A percentile compares a stretch with the other conserved stretches of the same genome.
phyloP scores from a whole-genome alignment of 1,140 invertebrate species.

The Leptoteleia sp. region DNA sequence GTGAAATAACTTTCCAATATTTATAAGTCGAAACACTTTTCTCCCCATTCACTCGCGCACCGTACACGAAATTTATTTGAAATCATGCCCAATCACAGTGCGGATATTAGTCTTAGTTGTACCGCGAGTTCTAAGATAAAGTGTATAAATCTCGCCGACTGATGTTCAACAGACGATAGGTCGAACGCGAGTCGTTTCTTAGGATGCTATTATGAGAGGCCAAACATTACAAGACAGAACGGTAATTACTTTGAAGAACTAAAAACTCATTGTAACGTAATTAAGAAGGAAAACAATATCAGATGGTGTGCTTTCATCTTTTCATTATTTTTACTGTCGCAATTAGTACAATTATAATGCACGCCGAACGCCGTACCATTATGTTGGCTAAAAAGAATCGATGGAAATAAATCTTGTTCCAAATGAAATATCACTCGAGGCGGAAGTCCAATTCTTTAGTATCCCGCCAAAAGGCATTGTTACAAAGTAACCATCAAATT shows the following conservation, averaged over 20 bases:
- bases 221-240: not conserved
- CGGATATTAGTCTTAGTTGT: constrained; percentile 16
- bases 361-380: no score
- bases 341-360: constrained; percentile 10
- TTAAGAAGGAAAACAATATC: not conserved
- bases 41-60: constrained; percentile 2
- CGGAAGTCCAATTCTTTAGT: no score
- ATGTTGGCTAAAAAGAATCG: no score
- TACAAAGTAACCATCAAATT: no score
- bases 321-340: not conserved
- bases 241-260: constrained; percentile 2
- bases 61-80: constrained; percentile 7
- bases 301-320: not conserved
- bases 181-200: constrained; percentile 15
- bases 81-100: constrained; percentile 14
- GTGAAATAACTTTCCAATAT: constrained; percentile 18
- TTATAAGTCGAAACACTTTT: constrained; percentile 8
- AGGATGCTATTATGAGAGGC: not conserved
- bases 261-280: constrained; percentile 8
- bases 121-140: not conserved
- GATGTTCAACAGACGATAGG: constrained; percentile 23
- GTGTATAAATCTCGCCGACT: constrained; percentile 18
- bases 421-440: no score
- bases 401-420: no score
- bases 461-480: no score